phyloP scores from a whole-genome alignment of 2,888 invertebrate genomes.

The Nemurella pictetii region DNA sequence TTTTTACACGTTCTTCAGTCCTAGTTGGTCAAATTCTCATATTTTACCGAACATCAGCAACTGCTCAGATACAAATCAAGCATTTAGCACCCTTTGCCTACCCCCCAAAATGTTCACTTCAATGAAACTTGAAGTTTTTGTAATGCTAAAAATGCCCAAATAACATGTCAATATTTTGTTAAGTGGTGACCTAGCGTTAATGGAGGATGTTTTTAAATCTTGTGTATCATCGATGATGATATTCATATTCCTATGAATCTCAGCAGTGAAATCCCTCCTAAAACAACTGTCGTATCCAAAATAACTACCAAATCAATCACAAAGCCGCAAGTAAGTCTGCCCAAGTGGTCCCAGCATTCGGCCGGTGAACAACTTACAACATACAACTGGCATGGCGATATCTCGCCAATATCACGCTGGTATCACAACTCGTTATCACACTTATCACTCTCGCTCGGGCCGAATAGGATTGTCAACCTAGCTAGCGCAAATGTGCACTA shows the following conservation, averaged over 20 bases:
- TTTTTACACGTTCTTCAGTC: background rate
- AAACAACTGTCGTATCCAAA: background rate
- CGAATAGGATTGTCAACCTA: background rate
- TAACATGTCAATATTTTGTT: background rate
- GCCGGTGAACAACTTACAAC: background rate
- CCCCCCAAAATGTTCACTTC: too few species aligned
- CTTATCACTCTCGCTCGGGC: background rate
- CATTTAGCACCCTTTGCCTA: too few species aligned
- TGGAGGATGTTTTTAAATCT: background rate
- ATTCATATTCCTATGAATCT: background rate
- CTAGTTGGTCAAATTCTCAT: background rate
- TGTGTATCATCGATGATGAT: too few species aligned
- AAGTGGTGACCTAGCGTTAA: background rate
- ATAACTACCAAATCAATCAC: background rate
- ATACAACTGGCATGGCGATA: background rate
- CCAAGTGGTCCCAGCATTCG: background rate
- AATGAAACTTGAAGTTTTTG: background rate
- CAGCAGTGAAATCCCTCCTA: background rate
- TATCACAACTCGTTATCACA: background rate
- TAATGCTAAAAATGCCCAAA: background rate
- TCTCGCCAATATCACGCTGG: background rate
- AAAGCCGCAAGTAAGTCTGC: background rate
- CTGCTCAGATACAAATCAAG: too few species aligned
- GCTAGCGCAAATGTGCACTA: background rate
- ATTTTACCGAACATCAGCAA: background rate